Base-by-base conservation (phyloP, 2,113 vertebrate species). In the Elachura formosa region DNA sequence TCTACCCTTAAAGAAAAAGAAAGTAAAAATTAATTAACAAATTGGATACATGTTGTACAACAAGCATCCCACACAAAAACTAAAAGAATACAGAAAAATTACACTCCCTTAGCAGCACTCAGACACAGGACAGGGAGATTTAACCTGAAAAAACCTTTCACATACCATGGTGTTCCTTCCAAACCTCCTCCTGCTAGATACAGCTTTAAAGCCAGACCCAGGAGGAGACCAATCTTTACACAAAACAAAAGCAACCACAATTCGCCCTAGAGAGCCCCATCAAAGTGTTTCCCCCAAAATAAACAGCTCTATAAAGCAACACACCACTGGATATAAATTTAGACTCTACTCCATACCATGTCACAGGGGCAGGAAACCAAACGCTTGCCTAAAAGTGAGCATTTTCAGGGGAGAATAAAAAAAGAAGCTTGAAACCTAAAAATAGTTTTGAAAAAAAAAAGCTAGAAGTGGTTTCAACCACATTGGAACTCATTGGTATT, bases 231-330 rank as follows among this genome's bases (percentile, higher is more conserved):
- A 14, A 66, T 69, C 87, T 91, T 87, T 93, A 95, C 87, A 89
- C 71, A 94, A 96, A 93, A 95, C 92, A 96, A 92, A 93, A 68
- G 81, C 91, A 91, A 84, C 84, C 92, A 68, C 74, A 84, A 61
- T 73, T 34, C 6, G 7, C 69, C 69, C 81, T 74, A 38, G 69
- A 81, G 73, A 93, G 84, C 74, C 77, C 73, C 81, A 76, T 75
- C 49, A 40, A 93, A 93, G 87, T 87, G 91, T 93, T 96, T 95
- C 91, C 68, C 77, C 89, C 73, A 46, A 96, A 95, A 96, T 75
- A 96, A 89, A 81, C 52, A 79, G 56, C 78, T 59, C 87, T 34
- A 75, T 87, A 91, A 91, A 89, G 77, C 51, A 86, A 67, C 61
- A 68, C 23, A 89, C 77, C 81, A 87, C 85, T 33, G 72, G 40